Evolutionary conservation across 2,113 vertebrate species (phyloP), one percentile per base, ranked within the genome.

Genomic region (Ancistrus triradiatus): DNA sequence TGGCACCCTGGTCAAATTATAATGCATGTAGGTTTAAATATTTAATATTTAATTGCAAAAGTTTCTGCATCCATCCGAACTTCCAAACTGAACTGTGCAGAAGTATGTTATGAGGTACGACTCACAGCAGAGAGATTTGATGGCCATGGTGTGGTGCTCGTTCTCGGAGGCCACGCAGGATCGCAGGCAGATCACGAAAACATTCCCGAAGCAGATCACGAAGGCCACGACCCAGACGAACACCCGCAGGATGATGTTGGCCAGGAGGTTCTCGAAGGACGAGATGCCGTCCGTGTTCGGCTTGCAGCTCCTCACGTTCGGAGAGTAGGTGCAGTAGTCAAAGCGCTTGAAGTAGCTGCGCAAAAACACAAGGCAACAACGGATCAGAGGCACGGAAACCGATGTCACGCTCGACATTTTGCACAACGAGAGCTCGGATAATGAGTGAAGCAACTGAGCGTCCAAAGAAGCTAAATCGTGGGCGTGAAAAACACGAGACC

Each of bases 71-170:
- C n/a, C n/a, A n/a, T n/a, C n/a, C n/a, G n/a, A n/a, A n/a, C n/a
- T n/a, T n/a, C n/a, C n/a, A n/a, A n/a, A n/a, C 2, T 28, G 28
- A 40, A 2, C 9, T 44, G 35, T 53, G 55, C 18, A 38, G 10
- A 4, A 7, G n/a, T n/a, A n/a, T n/a, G n/a, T n/a, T 14, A 14
- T 17, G 2, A 35, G 11, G 33, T 4, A 7, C 5, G 22, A 6
- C 80, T 88, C 71, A 86, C 80, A 88, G 76, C 85, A 87, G 18
- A 85, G 80, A 8, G 79, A 81, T 56, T 79, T 80, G 78, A 86
- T 84, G 66, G 81, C 83, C 78, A 80, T 75, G 37, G 81, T 63
- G 58, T 82, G 80, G 47, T 73, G 74, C 50, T 78, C 80, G 78
- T 78, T 83, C 66, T 84, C 75, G 0, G 70, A 57, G 11, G 48